Evolutionary conservation across 2,113 vertebrate genomes (phyloP).

Genomic region (Noturus placidus): DNA sequence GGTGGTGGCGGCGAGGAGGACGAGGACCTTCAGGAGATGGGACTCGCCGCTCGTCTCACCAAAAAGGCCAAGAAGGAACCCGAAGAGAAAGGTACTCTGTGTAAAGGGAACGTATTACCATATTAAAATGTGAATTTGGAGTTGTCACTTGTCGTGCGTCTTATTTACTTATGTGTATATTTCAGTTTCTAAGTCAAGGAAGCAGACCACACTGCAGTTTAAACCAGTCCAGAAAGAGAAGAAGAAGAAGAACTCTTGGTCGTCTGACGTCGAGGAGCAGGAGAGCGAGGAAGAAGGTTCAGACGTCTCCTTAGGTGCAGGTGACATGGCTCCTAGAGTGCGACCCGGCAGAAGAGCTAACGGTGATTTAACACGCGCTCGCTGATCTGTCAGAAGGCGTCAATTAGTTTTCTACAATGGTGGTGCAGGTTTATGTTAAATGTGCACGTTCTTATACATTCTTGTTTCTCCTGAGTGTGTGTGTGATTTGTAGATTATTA

Average conservation of each 20-base stretch:
- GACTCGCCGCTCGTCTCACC: conserved; percentile 70
- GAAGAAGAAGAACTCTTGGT: conserved; percentile 74
- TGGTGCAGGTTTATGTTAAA: neutral
- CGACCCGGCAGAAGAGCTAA: conserved; percentile 66
- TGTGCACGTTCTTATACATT: no score
- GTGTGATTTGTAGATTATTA: neutral
- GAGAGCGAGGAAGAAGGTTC: conserved; percentile 56
- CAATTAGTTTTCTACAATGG: neutral
- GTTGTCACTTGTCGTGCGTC: neutral
- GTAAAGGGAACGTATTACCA: neutral
- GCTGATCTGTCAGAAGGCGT: neutral
- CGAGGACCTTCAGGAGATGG: conserved; percentile 47
- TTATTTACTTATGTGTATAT: neutral
- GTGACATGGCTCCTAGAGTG: conserved; percentile 66
- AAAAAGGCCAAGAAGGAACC: conserved; percentile 75
- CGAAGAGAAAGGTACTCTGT: conserved; percentile 65
- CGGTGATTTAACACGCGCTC: conserved; percentile 53
- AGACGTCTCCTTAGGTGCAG: conserved; percentile 61
- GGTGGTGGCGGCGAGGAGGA: conserved; percentile 72
- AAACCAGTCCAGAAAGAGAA: conserved; percentile 76
- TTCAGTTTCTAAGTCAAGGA: conserved; percentile 69
- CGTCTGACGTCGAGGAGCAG: conserved; percentile 67
- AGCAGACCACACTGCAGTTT: conserved; percentile 85
- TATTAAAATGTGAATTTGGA: neutral
- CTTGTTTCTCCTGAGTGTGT: neutral